These are phyloP conservation scores for Enteromius viviparus DNA, from an alignment of 2,797 vertebrate genomes.

Conservation along the genomic window DNA sequence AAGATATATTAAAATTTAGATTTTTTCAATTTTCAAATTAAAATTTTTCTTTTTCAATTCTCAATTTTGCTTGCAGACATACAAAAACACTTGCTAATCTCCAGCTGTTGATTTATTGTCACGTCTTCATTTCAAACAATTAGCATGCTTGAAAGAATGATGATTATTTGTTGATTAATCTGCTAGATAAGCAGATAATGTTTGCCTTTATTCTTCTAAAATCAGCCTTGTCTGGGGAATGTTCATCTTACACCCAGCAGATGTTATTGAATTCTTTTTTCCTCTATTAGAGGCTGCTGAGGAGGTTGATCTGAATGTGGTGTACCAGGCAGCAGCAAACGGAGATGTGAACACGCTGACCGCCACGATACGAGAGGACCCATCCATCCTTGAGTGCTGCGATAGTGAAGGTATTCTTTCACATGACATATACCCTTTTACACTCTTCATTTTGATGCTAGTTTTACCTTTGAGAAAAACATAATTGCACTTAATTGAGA, in stretches of 20 bases:
- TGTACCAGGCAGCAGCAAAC: slow-evolving; percentile 85
- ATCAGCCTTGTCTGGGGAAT: neutral
- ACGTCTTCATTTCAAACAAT: neutral
- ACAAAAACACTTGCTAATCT: neutral
- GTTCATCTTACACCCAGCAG: neutral
- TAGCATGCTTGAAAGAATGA: neutral
- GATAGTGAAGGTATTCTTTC: slow-evolving; percentile 80
- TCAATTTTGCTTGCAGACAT: neutral
- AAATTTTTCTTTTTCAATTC: too few species aligned
- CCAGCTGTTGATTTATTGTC: neutral
- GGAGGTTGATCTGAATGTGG: slow-evolving; percentile 82
- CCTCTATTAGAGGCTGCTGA: slow-evolving; percentile 81
- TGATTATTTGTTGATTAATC: neutral
- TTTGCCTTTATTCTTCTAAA: neutral
- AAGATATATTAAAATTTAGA: neutral
- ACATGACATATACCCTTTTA: neutral
- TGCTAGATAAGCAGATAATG: neutral
- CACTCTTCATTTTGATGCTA: neutral
- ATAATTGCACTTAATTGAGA: too few species aligned
- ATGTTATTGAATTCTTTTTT: slow-evolving; percentile 14
- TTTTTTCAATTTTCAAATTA: too few species aligned
- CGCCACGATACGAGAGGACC: slow-evolving; percentile 85
- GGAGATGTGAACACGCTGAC: slow-evolving; percentile 86
- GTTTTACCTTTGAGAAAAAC: too few species aligned
- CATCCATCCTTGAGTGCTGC: slow-evolving; percentile 86